Evolutionary conservation across 2,888 invertebrate species (phyloP).

Genomic region (Cephus spinipes): DNA sequence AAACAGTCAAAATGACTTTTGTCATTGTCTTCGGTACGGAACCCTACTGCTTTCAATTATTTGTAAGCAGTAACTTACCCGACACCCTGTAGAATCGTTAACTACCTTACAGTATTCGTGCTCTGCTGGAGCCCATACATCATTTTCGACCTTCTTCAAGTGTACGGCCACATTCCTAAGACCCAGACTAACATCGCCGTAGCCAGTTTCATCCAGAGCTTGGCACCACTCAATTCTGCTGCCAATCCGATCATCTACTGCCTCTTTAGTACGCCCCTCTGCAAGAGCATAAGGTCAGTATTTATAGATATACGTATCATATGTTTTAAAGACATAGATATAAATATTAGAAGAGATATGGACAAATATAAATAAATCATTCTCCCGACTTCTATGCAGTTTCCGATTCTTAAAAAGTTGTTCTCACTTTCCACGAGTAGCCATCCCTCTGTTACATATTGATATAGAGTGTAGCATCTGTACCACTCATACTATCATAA

Average conservation of each 20-base stretch:
- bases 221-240: constrained; percentile 92
- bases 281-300: constrained; percentile 83
- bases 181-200: constrained; percentile 86
- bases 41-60: not conserved
- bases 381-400: not conserved
- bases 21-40: constrained; percentile 92
- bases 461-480: not conserved
- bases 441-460: not conserved
- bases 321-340: not conserved
- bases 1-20: constrained; percentile 97
- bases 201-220: constrained; percentile 90
- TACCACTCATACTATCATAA: not conserved
- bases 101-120: constrained; percentile 81
- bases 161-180: constrained; percentile 83
- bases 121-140: constrained; percentile 97
- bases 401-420: not conserved
- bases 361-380: not conserved
- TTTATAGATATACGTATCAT: not conserved
- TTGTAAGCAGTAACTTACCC: not conserved
- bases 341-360: not conserved
- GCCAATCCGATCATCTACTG: constrained; percentile 96
- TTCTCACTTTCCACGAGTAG: not conserved
- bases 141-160: constrained; percentile 90
- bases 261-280: constrained; percentile 90
- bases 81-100: not conserved